These are phyloP conservation scores for Cacatua alba DNA, from an alignment of 2,113 vertebrate species.

Conservation along the genomic window DNA sequence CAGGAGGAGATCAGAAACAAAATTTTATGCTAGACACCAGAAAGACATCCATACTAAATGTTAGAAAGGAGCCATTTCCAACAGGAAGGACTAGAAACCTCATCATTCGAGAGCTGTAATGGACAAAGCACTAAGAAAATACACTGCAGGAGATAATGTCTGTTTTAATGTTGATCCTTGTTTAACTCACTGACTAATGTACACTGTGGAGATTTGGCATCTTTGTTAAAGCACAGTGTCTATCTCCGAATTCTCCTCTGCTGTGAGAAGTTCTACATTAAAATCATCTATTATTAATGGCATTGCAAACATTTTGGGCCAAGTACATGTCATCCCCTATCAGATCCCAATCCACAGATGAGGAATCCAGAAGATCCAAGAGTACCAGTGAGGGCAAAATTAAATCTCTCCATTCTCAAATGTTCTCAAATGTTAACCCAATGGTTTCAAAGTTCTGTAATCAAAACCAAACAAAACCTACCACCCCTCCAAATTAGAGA, in stretches of 20 bases:
- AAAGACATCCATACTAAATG: not conserved
- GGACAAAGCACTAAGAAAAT: conserved; percentile 59
- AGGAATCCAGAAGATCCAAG: not conserved
- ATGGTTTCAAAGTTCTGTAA: not conserved
- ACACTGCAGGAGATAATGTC: conserved; percentile 54
- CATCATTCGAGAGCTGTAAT: conserved; percentile 17
- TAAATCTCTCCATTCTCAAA: not conserved
- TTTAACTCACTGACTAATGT: conserved; percentile 60
- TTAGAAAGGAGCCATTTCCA: conserved; percentile 15
- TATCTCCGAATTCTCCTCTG: not conserved
- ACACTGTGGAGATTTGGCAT: conserved; percentile 23
- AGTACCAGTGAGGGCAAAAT: not conserved
- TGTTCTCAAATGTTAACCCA: not conserved
- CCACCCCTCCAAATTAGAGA: not conserved
- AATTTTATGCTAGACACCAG: not conserved
- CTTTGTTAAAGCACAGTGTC: not conserved
- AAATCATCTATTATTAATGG: not conserved
- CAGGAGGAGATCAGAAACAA: not conserved
- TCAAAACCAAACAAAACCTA: not conserved
- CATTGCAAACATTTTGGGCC: not conserved
- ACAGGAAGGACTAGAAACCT: not conserved
- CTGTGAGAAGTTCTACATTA: not conserved
- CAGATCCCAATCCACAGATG: not conserved
- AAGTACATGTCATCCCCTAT: not conserved
- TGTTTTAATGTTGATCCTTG: conserved; percentile 55